These are phyloP conservation scores for Euura lappo DNA, from an alignment of 1,140 invertebrate species.

Conservation along the genomic window DNA sequence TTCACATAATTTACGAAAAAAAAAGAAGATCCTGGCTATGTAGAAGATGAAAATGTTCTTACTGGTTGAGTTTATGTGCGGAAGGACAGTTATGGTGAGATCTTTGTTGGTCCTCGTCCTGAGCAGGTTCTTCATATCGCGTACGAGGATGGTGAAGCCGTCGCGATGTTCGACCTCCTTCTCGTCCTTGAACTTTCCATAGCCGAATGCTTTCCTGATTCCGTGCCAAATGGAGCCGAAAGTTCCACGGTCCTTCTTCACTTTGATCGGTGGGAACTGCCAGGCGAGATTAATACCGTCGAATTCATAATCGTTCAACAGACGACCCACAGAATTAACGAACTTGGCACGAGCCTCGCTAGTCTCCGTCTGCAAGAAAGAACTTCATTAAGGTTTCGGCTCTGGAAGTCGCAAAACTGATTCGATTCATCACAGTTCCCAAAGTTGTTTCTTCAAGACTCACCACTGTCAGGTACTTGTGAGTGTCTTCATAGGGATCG, in stretches of 20 bases:
- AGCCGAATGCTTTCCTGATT: conserved; percentile 76
- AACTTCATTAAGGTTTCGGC: too few species aligned
- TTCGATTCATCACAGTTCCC: not conserved
- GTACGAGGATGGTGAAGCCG: conserved; percentile 75
- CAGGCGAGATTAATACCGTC: conserved; percentile 87
- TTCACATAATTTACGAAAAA: too few species aligned
- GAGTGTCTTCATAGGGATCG: conserved; percentile 67
- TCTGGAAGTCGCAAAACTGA: not conserved
- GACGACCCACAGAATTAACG: conserved; percentile 72
- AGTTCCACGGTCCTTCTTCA: conserved; percentile 75
- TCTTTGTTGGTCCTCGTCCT: conserved; percentile 51
- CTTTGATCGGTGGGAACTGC: conserved; percentile 81
- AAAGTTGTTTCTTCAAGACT: conserved; percentile 27
- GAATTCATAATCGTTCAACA: conserved; percentile 79
- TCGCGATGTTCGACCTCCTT: conserved; percentile 79
- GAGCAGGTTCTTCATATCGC: conserved; percentile 71
- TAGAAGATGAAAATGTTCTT: conserved; percentile 11
- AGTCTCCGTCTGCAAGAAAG: conserved; percentile 68
- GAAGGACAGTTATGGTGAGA: conserved; percentile 73
- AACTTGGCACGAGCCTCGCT: conserved; percentile 75
- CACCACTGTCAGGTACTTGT: conserved; percentile 71
- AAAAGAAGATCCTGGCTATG: too few species aligned
- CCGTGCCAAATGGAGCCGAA: conserved; percentile 73
- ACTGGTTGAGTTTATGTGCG: conserved; percentile 80
- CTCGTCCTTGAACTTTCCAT: conserved; percentile 73